Conservation (phyloP, 2,113 vertebrate species). For the Phalacrocorax carbo region DNA sequence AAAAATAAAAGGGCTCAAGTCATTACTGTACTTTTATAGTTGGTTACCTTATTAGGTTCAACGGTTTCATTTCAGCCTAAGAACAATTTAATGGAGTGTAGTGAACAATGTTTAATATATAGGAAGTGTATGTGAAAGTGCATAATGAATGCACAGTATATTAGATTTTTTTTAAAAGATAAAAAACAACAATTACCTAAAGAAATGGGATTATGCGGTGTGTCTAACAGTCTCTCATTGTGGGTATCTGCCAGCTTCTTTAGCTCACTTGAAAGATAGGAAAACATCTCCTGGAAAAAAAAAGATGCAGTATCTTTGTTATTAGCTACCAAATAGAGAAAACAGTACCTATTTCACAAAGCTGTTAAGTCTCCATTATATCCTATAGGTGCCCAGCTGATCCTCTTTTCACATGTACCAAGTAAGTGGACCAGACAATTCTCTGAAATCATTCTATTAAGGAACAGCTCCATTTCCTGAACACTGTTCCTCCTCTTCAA, state of each 20-base stretch:
- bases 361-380: neutral
- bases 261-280: constrained; percentile 85
- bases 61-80: neutral
- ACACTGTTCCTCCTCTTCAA: neutral
- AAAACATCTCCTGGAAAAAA: constrained; percentile 87
- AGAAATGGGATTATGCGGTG: constrained; percentile 94
- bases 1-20: neutral
- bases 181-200: constrained; percentile 78
- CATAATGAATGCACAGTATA: neutral
- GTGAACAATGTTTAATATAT: neutral
- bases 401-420: neutral
- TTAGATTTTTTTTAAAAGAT: neutral
- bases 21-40: neutral
- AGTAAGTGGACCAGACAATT: neutral
- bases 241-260: constrained; percentile 85
- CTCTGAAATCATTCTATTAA: constrained; percentile 8
- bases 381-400: neutral
- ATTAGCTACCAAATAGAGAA: constrained; percentile 23
- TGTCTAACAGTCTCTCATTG: constrained; percentile 87
- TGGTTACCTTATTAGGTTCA: neutral
- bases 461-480: neutral
- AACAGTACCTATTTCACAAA: neutral
- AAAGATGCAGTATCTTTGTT: neutral
- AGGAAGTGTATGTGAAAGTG: neutral
- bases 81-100: neutral